Evolutionary conservation across 1,140 invertebrate species (phyloP).

Genomic region (Platorchestia sp.): DNA sequence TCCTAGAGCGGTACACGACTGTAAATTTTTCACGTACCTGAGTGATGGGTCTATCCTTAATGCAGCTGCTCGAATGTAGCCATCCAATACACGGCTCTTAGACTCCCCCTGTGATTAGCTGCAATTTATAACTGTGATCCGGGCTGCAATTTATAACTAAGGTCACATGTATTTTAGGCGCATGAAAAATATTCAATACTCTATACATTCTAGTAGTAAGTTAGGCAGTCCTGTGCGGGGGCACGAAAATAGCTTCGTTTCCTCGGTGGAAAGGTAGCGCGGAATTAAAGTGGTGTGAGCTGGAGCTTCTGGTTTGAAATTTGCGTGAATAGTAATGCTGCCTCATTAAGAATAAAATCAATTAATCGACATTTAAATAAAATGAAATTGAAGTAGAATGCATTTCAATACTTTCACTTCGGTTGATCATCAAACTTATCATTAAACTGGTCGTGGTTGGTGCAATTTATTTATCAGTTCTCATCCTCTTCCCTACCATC

Average conservation of each 20-base stretch:
- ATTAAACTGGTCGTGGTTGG: too few species aligned
- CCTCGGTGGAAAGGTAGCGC: neutral
- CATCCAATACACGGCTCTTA: neutral
- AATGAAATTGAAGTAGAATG: too few species aligned
- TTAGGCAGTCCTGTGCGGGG: neutral
- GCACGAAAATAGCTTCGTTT: neutral
- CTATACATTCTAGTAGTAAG: neutral
- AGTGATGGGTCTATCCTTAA: neutral
- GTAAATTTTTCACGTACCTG: neutral
- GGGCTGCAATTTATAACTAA: too few species aligned
- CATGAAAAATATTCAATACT: neutral
- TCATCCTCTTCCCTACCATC: too few species aligned
- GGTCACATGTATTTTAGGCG: too few species aligned
- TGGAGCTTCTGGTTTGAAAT: too few species aligned
- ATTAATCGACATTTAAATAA: too few species aligned
- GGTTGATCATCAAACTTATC: too few species aligned
- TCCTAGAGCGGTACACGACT: neutral
- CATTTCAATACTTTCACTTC: too few species aligned
- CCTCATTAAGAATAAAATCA: too few species aligned
- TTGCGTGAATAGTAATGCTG: too few species aligned
- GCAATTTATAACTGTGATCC: neutral
- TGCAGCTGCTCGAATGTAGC: neutral
- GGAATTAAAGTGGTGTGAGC: neutral
- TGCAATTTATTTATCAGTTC: too few species aligned
- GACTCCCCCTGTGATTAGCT: neutral